Conservation (phyloP, 1,140 invertebrate species). For the Magallana gigas region DNA sequence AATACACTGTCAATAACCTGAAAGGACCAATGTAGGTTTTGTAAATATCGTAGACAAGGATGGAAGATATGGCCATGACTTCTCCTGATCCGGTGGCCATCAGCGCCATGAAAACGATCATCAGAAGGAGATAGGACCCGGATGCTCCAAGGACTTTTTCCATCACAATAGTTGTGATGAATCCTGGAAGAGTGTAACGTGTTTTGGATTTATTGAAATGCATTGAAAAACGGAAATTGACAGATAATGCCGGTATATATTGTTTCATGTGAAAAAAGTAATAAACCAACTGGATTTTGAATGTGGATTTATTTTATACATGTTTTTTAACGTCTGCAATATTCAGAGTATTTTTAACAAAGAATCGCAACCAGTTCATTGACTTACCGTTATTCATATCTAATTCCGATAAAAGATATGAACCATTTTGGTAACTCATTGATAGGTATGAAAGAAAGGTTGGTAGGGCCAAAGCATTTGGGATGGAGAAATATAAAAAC, state of each 20-base stretch:
- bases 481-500: conserved; percentile 77
- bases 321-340: too few relatives aligned
- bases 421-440: conserved; percentile 59
- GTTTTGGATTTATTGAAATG: too few relatives aligned
- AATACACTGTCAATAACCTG: conserved; percentile 79
- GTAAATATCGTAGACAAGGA: conserved; percentile 79
- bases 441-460: conserved; percentile 73
- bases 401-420: conserved; percentile 57
- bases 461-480: conserved; percentile 71
- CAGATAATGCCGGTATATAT: too few relatives aligned
- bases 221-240: too few relatives aligned
- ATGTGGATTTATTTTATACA: too few relatives aligned
- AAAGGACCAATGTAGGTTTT: conserved; percentile 69
- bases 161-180: conserved; percentile 70
- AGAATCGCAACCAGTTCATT: too few relatives aligned
- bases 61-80: conserved; percentile 79
- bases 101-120: conserved; percentile 71
- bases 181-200: conserved; percentile 56
- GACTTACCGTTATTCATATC: conserved; percentile 70
- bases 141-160: conserved; percentile 60
- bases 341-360: too few relatives aligned
- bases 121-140: conserved; percentile 68
- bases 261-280: too few relatives aligned
- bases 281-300: too few relatives aligned
- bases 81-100: conserved; percentile 77